Base-by-base conservation (phyloP, 2,113 vertebrate species). In the Phalacrocorax carbo region DNA sequence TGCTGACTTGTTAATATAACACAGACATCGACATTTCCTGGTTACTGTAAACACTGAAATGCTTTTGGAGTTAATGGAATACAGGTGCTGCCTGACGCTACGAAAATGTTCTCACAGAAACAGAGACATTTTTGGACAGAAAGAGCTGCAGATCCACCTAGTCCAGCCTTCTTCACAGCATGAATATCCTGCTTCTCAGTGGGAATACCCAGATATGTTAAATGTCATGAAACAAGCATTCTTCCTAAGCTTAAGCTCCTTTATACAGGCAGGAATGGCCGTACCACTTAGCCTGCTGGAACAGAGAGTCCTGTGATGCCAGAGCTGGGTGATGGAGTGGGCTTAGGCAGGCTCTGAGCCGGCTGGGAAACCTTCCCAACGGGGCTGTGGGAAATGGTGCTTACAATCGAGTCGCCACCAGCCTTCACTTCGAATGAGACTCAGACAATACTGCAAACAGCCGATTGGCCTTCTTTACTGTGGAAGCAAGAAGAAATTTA, bases 91-190 rank as follows among this genome's bases (percentile, higher is more conserved):
- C 94, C 96, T 87, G 96, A 91, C 70, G 93, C 95, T 97, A 97
- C 97, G 96, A 98, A 98, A 98, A 97, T 88, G 97, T 99, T 98
- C 98, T 98, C 98, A 98, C 98, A 98, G 95, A 95, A 97, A 92
- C 80, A 85, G 80, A 84, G 96, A 97, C 97, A 95, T 98, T 94
- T 98, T 95, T 87, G n/a, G 93, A 75, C 34, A 70, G 88, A 94
- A 85, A 51, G 52, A 79, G 72, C 72, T 76, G 65, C 69, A 86
- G 82, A 86, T 77, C 52, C 90, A 91, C 91, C 89, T 92, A 78
- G 75, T 77, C 82, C 91, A 96, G 68, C 96, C 94, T 97, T 93
- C 93, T 90, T 93, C 97, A 70, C 96, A 97, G 97, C 82, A 13
- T 94, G 96, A 96, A 95, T 90, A 97, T 97, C 96, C 96, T 95